phyloP scores from a whole-genome alignment of 2,888 invertebrate genomes.

The Trisateles emortualis region DNA sequence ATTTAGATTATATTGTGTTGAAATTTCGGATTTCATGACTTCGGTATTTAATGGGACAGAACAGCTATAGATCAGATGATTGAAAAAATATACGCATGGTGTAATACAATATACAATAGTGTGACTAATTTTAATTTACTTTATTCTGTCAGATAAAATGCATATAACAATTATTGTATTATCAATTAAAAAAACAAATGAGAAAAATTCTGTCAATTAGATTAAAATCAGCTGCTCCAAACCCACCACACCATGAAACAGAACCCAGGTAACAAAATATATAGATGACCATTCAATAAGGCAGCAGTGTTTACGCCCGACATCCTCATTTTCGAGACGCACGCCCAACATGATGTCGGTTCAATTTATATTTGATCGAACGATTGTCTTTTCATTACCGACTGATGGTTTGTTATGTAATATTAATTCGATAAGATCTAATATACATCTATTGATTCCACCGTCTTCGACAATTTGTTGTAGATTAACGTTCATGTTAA shows the following conservation, averaged over 20 bases:
- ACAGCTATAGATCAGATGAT: neutral
- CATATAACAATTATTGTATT: too few species aligned
- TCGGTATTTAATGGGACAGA: constrained; percentile 24
- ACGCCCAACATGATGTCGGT: constrained; percentile 50
- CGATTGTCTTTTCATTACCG: constrained; percentile 73
- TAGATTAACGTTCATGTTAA: constrained; percentile 62
- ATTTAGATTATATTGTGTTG: constrained; percentile 35
- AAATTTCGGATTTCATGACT: constrained; percentile 35
- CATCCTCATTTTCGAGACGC: constrained; percentile 32
- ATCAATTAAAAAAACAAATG: too few species aligned
- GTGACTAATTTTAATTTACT: neutral
- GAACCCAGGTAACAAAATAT: neutral
- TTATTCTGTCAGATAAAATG: too few species aligned
- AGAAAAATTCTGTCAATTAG: too few species aligned
- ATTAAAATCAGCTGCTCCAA: too few species aligned
- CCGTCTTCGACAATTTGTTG: constrained; percentile 61
- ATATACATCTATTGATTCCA: constrained; percentile 66
- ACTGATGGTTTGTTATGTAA: constrained; percentile 72
- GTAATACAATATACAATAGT: neutral
- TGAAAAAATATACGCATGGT: neutral
- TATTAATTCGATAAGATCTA: constrained; percentile 77
- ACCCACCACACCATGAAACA: neutral
- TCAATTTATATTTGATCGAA: constrained; percentile 63
- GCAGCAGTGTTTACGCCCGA: constrained; percentile 21
- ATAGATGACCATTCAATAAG: neutral